phyloP scores from a whole-genome alignment of 2,888 invertebrate genomes.

The Tipula helvola region DNA sequence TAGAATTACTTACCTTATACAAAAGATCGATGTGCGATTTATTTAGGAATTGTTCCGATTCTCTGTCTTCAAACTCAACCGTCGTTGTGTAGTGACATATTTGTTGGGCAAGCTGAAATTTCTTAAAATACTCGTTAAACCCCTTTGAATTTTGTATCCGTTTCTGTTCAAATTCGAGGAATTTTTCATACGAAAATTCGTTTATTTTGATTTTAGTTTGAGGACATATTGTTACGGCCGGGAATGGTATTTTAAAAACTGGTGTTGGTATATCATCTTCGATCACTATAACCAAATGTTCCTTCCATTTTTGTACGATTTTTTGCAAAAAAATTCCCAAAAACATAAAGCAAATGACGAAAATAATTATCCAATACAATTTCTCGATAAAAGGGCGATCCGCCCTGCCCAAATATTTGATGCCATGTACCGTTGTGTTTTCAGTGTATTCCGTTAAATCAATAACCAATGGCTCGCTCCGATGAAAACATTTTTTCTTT shows the following conservation, averaged over 20 bases:
- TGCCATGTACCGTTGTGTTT: not conserved
- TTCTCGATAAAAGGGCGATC: not conserved
- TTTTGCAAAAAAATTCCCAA: not conserved
- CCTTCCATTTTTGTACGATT: not conserved
- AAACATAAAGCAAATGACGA: not conserved
- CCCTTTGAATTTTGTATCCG: not conserved
- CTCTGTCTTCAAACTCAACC: not conserved
- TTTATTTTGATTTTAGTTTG: not conserved
- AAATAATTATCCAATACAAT: not conserved
- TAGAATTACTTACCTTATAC: not conserved
- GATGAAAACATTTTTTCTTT: not conserved
- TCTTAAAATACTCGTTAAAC: not conserved
- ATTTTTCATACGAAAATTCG: not conserved
- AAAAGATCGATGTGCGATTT: not conserved
- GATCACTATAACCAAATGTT: not conserved
- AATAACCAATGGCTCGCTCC: not conserved
- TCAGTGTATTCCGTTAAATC: not conserved
- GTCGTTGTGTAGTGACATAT: not conserved
- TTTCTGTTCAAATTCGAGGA: not conserved
- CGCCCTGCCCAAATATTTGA: not conserved
- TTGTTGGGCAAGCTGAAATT: not conserved
- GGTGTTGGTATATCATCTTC: not conserved
- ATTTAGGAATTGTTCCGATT: not conserved
- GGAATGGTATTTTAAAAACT: conserved; percentile 1
- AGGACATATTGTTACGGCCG: not conserved